These are phyloP conservation scores for Rousettus leschenaultii DNA, from an alignment of 2,113 vertebrate species.

Conservation along the genomic window DNA sequence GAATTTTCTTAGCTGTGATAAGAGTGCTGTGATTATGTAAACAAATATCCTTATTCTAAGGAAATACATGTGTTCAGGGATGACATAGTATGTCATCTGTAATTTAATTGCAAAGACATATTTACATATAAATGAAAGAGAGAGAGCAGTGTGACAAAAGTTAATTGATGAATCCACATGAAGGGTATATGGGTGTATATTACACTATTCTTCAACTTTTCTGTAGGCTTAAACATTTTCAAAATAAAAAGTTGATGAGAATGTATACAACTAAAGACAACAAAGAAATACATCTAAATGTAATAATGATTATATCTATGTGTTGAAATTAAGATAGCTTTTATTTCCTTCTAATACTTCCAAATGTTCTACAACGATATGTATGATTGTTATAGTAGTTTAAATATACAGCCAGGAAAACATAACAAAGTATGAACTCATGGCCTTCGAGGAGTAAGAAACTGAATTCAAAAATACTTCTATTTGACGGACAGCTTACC, in stretches of 20 bases:
- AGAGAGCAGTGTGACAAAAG: background rate
- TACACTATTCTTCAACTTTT: background rate
- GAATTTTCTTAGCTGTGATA: constrained; percentile 7
- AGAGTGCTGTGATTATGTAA: background rate
- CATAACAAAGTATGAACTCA: background rate
- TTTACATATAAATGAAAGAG: background rate
- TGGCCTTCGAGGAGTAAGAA: background rate
- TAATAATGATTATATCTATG: background rate
- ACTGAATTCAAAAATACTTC: background rate
- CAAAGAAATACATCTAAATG: background rate
- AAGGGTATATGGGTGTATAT: background rate
- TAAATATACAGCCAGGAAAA: background rate
- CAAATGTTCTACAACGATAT: background rate
- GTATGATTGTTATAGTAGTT: background rate
- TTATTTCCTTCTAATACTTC: background rate
- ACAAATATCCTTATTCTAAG: background rate
- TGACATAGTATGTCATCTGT: background rate
- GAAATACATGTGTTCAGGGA: background rate
- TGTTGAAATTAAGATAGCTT: background rate
- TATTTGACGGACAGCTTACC: background rate
- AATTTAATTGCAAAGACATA: background rate
- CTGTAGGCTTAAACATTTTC: background rate
- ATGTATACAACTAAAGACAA: background rate
- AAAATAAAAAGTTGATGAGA: background rate
- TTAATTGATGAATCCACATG: background rate